Evolutionary conservation across 2,113 vertebrate species (phyloP).

Genomic region (Arizona elegans): DNA sequence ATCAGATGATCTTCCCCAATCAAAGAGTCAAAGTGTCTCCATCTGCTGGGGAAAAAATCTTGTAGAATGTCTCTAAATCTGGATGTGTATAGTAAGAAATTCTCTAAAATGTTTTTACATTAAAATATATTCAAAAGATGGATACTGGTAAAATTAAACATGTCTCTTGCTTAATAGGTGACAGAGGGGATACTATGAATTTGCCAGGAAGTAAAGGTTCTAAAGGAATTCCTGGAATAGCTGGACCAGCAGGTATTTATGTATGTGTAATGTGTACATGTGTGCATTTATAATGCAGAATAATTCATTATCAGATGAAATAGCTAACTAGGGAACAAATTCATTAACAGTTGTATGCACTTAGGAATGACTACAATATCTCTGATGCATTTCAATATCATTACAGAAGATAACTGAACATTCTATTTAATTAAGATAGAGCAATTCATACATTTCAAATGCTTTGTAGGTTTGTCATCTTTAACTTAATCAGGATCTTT

Average conservation of each 20-base stretch:
- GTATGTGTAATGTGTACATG: neutral
- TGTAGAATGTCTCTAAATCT: neutral
- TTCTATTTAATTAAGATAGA: neutral
- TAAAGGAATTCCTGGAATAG: constrained; percentile 79
- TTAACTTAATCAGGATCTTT: neutral
- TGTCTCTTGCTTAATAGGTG: constrained; percentile 70
- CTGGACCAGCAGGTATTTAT: constrained; percentile 78
- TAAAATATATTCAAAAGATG: neutral
- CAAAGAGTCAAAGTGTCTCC: neutral
- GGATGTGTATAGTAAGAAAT: neutral
- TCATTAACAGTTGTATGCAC: neutral
- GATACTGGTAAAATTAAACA: neutral
- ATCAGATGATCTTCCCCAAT: neutral
- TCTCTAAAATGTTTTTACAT: neutral
- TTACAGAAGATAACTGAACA: neutral
- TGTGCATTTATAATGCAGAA: neutral
- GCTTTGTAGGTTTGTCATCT: neutral
- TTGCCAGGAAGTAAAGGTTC: constrained; percentile 81
- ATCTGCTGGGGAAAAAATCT: neutral
- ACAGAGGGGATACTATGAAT: constrained; percentile 74
- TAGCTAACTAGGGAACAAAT: neutral
- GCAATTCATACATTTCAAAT: neutral
- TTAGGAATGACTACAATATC: neutral
- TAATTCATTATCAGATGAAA: neutral
- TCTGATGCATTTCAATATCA: neutral